These are phyloP conservation scores for Ochropacha duplaris DNA, from an alignment of 2,888 invertebrate species.

Conservation along the genomic window DNA sequence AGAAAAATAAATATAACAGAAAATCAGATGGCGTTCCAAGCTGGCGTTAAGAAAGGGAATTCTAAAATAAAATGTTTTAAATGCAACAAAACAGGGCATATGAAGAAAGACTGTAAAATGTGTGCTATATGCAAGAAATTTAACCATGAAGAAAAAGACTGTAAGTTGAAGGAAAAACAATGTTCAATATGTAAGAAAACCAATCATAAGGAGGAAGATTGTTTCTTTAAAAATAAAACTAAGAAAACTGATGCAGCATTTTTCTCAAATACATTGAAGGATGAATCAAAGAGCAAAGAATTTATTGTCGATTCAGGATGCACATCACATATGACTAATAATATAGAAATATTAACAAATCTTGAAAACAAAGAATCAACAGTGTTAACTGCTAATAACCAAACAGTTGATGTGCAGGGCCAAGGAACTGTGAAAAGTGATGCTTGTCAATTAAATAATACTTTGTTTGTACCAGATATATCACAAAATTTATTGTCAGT, in stretches of 20 bases:
- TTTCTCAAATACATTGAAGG: background rate
- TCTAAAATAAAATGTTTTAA: slow-evolving; percentile 2
- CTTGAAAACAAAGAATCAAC: background rate
- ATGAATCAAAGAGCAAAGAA: background rate
- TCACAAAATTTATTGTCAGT: background rate
- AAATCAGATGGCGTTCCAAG: background rate
- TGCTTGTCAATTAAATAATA: background rate
- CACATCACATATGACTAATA: background rate
- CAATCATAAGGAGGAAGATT: background rate
- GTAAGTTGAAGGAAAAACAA: slow-evolving; percentile 8
- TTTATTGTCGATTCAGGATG: background rate
- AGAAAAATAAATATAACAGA: background rate
- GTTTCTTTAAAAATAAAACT: background rate
- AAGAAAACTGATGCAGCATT: background rate
- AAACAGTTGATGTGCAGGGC: background rate
- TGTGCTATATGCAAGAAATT: slow-evolving; percentile 7
- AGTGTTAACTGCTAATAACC: background rate
- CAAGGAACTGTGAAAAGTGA: background rate
- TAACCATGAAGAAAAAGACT: slow-evolving; percentile 11
- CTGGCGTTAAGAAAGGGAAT: background rate
- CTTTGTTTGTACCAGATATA: background rate
- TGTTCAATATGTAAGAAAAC: background rate
- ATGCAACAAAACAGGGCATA: slow-evolving; percentile 7
- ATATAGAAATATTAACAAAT: background rate
- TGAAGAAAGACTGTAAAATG: slow-evolving; percentile 11